Base-by-base conservation (phyloP, 1,140 invertebrate genomes). In the Hycleus phaleratus region DNA sequence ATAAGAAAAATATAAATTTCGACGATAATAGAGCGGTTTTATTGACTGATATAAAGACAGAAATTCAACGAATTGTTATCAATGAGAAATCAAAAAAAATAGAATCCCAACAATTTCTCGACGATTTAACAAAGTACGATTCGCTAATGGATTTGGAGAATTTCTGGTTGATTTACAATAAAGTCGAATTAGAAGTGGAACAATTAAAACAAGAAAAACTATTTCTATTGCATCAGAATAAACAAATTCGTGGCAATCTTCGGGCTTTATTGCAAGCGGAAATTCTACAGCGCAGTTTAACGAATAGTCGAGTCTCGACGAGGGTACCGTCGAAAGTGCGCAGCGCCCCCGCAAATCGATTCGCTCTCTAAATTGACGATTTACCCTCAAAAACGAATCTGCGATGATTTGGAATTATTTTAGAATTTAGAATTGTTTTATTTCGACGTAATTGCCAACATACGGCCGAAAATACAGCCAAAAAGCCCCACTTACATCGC, bases 101-200 rank as follows among this genome's bases (percentile, higher is more conserved):
- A 0, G 43, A 26, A 26, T 3, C 7, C 7, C 0, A 6, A 18
- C 26, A 5, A 38, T 12, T 38, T 10, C 1, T 6, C 18, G 3
- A 54, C 66, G 7, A 10, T 49, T 24, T 32, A 7, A 32, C 7
- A 4, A 59, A 62, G 46, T 57, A 60, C 12, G 55, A 62, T 10
- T 56, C 43, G 8, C 59, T 69, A 55, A 55, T 60, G 43, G 56
- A 61, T 38, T 9, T 72, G 53, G 63, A 70, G 18, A 49, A 49
- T 12, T 64, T 72, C 26, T 72, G 69, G 69, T 12, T 44, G 25
- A n/a, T 56, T 9, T 68, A 63, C 44, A 72, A 68, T 51, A 71
- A 66, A 55, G 66, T 63, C 1, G 53, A 66, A 18, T 46, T 71
- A 4, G 65, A 71, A 44, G 58, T 56, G 26, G 47, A 51, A n/a